phyloP scores from a whole-genome alignment of 2,113 vertebrate species.

The Anolis sagrei region DNA sequence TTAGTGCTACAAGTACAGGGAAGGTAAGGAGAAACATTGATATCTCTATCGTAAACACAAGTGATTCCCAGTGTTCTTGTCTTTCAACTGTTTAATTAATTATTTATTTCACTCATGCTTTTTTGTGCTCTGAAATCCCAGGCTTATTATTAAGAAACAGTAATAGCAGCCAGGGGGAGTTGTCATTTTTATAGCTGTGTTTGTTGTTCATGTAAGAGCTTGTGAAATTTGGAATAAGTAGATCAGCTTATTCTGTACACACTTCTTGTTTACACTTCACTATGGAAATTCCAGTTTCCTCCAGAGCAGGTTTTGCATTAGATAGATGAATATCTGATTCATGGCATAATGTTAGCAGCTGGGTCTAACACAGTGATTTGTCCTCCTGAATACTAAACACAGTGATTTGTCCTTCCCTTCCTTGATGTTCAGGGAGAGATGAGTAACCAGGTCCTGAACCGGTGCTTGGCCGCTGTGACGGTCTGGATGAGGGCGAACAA shows the following conservation, averaged over 20 bases:
- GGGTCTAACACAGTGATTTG: neutral
- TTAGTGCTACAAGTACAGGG: constrained; percentile 95
- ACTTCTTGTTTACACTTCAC: neutral
- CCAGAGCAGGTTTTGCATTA: neutral
- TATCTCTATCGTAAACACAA: neutral
- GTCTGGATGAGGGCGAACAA: no score
- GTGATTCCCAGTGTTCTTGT: neutral
- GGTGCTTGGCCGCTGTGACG: no score
- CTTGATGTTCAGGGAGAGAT: no score
- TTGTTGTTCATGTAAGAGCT: neutral
- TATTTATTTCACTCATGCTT: constrained; percentile 33
- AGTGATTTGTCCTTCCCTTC: no score
- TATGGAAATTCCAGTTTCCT: neutral
- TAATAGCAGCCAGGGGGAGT: neutral
- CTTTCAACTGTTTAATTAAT: constrained; percentile 8
- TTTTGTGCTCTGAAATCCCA: neutral
- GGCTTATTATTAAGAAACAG: constrained; percentile 25
- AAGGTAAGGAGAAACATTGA: constrained; percentile 78
- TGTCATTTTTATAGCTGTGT: neutral
- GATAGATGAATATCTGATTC: neutral
- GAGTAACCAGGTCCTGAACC: no score
- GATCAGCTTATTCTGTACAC: neutral
- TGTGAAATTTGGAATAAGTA: neutral
- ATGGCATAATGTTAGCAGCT: neutral
- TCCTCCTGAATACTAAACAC: neutral